Evolutionary conservation across 2,797 vertebrate species (phyloP), one percentile per base, ranked within the genome.

Genomic region (Rousettus madagascariensis): DNA sequence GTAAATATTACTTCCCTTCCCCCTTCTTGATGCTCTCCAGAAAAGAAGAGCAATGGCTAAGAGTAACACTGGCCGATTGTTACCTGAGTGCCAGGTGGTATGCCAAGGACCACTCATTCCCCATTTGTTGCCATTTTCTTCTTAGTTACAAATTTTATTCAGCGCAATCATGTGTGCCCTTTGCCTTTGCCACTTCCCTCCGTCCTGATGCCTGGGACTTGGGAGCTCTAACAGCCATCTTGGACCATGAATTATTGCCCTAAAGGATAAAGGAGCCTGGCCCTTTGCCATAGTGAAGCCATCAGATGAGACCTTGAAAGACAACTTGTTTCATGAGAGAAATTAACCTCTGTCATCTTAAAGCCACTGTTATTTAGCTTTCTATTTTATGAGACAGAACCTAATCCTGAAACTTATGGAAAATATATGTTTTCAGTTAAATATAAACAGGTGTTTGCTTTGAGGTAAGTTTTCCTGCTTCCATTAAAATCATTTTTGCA

Each of bases 401-500:
- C 28, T 49, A 89, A 86, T 49, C 17, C 65, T 68, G 57, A 86
- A 7, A 72, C 30, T 82, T 80, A 2, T 0, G 20, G 38, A 86
- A 90, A 95, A 84, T 12, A 68, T 8, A 33, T 33, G 36, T 68
- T 90, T 95, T 63, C 24, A 12, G 74, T 57, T 92, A 30, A 95
- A 83, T 82, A 78, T 83, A 53, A 82, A 55, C 38, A 71, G 72
- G 19, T 28, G 59, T 77, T 77, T 91, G 28, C 63, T 84, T 84
- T 53, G 49, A 83, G 49, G 55, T 53, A 77, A 49, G 15, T 74
- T 74, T 92, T 72, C 20, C 30, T 78, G 19, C 20, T n/a, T 85
- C 66, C 59, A 77, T 74, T 59, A 78, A 93, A 71, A 77, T 87
- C 24, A 82, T 55, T 84, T 90, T 90, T 84, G 46, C 75, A 63